Base-by-base conservation (phyloP, 2,797 vertebrate genomes). In the Amazona ochrocephala region DNA sequence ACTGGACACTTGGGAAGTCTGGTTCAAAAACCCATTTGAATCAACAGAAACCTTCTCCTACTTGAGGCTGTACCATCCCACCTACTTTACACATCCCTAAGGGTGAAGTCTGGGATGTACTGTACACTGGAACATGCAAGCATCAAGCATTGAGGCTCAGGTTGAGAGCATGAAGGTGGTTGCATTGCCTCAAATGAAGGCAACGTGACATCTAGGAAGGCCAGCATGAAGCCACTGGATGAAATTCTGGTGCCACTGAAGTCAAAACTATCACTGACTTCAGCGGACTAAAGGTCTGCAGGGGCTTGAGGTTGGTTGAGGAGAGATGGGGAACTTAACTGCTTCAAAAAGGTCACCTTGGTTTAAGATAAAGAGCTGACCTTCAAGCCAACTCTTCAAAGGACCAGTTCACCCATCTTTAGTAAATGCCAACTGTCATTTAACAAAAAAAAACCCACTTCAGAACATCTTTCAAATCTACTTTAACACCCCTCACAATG, bases 331-430 rank as follows among this genome's bases (percentile, higher is more conserved):
- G 64, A 96, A 96, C 91, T 95, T 91, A 91, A 96, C 85, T 91
- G 71, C 89, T 95, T 94, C 85, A 86, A 71, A 96, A 96, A 96
- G 85, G 91, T 94, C 95, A 94, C 45, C 56, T 41, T 93, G 74
- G 85, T 94, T 96, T 96, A 95, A 94, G 91, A 96, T 94, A 92
- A 97, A 95, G 93, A 95, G 75, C 87, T 68, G 41, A 89, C 73
- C 53, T 96, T 94, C 86, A 93, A 95, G 84, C n/a, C 80, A 96
- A 18, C 73, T 94, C 88, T 93, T 96, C 96, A 96, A 96, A 97
- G 93, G 93, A 89, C 6, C 47, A 90, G 62, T 58, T 95, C 72
- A 84, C 84, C 95, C 87, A 96, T 94, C 89, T 87, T 94, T 89
- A 94, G 86, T 90, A 96, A 96, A 94, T 48, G 90, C 53, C 81